Evolutionary conservation across 2,113 vertebrate species (phyloP).

Genomic region (Sturnus vulgaris): DNA sequence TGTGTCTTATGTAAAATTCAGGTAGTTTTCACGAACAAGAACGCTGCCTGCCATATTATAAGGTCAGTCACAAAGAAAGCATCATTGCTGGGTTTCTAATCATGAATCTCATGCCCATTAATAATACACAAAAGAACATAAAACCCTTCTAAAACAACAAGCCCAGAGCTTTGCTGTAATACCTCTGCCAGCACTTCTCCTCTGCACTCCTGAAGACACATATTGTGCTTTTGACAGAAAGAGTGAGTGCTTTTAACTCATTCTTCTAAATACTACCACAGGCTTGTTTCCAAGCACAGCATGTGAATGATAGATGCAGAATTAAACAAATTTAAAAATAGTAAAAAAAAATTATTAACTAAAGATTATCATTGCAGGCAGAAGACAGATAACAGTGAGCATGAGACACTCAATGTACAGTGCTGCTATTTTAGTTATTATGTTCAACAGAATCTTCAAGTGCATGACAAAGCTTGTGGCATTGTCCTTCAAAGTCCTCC

Average conservation of each 20-base stretch:
- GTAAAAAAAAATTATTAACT: not conserved
- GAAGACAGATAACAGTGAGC: not conserved
- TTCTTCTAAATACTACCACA: not conserved
- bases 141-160: constrained; percentile 42
- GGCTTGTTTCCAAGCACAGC: not conserved
- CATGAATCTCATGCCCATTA: constrained; percentile 24
- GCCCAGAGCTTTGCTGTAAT: constrained; percentile 10
- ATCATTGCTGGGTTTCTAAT: constrained; percentile 28
- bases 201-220: not conserved
- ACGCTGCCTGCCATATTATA: not conserved
- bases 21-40: not conserved
- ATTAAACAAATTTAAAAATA: not conserved
- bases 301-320: not conserved
- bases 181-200: constrained; percentile 36
- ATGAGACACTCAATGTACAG: not conserved
- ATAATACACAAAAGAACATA: constrained; percentile 37
- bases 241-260: not conserved
- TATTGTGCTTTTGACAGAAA: not conserved
- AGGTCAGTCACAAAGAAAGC: constrained; percentile 27
- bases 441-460: not conserved
- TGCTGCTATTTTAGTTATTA: not conserved
- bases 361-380: not conserved
- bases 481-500: not conserved
- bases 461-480: not conserved
- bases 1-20: not conserved